Percentiles rank a stretch among this genome's conserved stretches.
phyloP scores from a whole-genome alignment of 2,797 vertebrate species.

The Pyrrhura leucotis region DNA sequence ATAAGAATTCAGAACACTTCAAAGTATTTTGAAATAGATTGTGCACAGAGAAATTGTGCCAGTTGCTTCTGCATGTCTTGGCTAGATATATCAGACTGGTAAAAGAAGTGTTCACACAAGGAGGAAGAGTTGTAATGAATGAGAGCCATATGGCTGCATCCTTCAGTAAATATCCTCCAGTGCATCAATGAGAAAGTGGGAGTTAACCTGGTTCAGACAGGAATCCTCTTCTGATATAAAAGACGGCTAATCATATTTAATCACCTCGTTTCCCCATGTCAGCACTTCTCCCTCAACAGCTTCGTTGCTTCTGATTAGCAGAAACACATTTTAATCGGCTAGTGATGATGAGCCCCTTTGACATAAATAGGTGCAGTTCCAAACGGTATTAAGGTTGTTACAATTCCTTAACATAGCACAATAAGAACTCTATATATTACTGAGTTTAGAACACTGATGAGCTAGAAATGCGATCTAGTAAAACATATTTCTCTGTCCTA shows the following conservation, averaged over 20 bases:
- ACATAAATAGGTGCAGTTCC: not conserved
- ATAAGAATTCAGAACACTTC: not conserved
- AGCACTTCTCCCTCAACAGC: conserved; percentile 37
- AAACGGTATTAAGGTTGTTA: not conserved
- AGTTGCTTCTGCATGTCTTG: not conserved
- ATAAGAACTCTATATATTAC: not conserved
- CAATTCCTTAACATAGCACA: not conserved
- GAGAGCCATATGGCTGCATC: not conserved
- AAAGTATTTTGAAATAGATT: not conserved
- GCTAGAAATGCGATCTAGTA: not conserved
- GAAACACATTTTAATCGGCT: not conserved
- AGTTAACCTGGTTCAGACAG: conserved; percentile 19
- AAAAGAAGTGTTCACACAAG: not conserved
- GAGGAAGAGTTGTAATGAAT: not conserved
- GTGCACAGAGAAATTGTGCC: not conserved
- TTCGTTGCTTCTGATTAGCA: conserved; percentile 9
- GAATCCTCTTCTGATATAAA: conserved; percentile 15
- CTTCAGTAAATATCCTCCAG: conserved; percentile 21
- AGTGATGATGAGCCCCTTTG: conserved; percentile 37
- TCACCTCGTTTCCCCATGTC: conserved; percentile 39
- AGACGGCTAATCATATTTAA: conserved; percentile 36
- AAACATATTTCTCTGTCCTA: not conserved
- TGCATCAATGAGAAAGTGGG: conserved; percentile 18
- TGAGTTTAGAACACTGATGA: not conserved
- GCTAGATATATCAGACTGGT: not conserved